These are phyloP conservation scores for Lycocerus yunnanus DNA, from an alignment of 2,888 invertebrate species.

Conservation along the genomic window DNA sequence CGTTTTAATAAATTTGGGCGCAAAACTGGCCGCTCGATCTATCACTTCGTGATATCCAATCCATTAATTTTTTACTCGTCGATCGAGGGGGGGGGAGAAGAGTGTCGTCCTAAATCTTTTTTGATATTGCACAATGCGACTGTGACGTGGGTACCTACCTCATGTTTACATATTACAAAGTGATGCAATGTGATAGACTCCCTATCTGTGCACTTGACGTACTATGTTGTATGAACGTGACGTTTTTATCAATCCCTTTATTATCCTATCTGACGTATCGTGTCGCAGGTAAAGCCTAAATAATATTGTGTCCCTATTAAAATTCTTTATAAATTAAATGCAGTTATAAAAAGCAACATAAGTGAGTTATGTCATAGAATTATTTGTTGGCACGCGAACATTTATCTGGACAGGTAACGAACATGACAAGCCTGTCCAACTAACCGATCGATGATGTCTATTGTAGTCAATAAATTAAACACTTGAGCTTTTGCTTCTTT, in stretches of 20 bases:
- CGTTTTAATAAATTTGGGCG: neutral
- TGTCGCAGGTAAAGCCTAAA: neutral
- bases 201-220: neutral
- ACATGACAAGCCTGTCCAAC: conserved; percentile 29
- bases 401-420: conserved; percentile 25
- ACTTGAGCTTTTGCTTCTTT: conserved; percentile 11
- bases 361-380: conserved; percentile 24
- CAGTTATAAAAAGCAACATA: conserved; percentile 1
- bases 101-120: neutral
- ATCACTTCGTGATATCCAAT: no score
- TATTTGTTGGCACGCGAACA: conserved; percentile 26
- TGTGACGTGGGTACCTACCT: neutral
- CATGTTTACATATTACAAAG: neutral
- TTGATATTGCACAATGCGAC: neutral
- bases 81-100: neutral
- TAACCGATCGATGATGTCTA: conserved; percentile 20
- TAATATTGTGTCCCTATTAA: neutral
- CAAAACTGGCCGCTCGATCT: neutral
- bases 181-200: neutral
- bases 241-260: neutral
- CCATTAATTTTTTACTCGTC: no score
- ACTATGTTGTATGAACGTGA: neutral
- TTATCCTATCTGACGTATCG: neutral
- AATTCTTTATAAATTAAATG: neutral
- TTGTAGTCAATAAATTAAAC: conserved; percentile 26